A percentile compares a stretch with the other conserved stretches of the same genome.
Evolutionary conservation across 2,888 invertebrate genomes (phyloP).

Genomic region (Anoplius nigerrimus): DNA sequence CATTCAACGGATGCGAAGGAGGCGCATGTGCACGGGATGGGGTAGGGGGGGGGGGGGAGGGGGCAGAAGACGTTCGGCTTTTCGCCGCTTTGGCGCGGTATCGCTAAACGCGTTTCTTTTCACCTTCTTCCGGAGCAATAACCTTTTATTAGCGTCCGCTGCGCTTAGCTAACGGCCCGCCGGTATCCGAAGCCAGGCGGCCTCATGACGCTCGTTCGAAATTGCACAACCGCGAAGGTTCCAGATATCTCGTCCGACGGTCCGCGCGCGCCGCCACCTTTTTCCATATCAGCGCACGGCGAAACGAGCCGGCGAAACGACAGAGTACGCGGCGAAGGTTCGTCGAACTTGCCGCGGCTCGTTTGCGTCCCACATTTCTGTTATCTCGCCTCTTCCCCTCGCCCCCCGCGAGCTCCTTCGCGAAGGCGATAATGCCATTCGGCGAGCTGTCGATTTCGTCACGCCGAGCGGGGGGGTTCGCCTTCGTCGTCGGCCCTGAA

Average conservation of each 20-base stretch:
- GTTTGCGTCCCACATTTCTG: slow-evolving; percentile 36
- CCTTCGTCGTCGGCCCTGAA: neutral
- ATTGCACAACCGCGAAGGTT: slow-evolving; percentile 47
- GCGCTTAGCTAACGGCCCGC: neutral
- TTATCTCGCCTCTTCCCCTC: slow-evolving; percentile 1
- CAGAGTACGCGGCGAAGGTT: slow-evolving; percentile 20
- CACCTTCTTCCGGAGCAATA: slow-evolving; percentile 37
- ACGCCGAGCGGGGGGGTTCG: slow-evolving; percentile 5
- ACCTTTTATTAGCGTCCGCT: slow-evolving; percentile 37
- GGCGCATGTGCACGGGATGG: too few relatives aligned
- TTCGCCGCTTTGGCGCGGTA: slow-evolving; percentile 2
- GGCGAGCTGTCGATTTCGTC: slow-evolving; percentile 11
- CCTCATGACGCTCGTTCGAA: slow-evolving; percentile 32
- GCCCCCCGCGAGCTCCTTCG: slow-evolving; percentile 4
- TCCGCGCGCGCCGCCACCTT: too few relatives aligned
- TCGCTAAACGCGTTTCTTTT: slow-evolving; percentile 13
- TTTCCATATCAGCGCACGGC: too few relatives aligned
- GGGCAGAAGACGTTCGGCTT: slow-evolving; percentile 14
- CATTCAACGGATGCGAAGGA: too few relatives aligned
- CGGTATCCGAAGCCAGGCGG: too few relatives aligned
- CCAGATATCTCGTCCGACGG: slow-evolving; percentile 36
- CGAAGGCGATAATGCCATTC: slow-evolving; percentile 27
- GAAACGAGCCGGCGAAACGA: neutral
- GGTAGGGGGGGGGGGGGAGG: too few relatives aligned
- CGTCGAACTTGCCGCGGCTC: slow-evolving; percentile 40